Percentiles rank a stretch among this genome's conserved stretches.
These are phyloP conservation scores for Nannoperca obscura DNA, from an alignment of 2,797 vertebrate genomes.

Conservation along the genomic window DNA sequence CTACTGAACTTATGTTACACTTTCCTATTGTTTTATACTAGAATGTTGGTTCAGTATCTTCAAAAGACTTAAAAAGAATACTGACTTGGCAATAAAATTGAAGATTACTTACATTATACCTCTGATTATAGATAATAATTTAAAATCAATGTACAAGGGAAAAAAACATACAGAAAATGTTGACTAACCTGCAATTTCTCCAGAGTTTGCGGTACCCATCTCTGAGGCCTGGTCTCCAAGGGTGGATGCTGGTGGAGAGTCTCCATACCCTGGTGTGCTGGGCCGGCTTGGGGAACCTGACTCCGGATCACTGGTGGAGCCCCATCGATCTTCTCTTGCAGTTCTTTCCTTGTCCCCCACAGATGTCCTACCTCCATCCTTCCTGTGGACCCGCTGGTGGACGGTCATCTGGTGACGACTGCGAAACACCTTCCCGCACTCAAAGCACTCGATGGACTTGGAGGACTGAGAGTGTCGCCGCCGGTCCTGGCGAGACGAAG, in stretches of 20 bases:
- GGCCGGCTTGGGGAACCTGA: slow-evolving; percentile 89
- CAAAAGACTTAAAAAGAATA: neutral
- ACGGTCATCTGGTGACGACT: slow-evolving; percentile 96
- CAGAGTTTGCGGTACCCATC: slow-evolving; percentile 87
- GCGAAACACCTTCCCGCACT: slow-evolving; percentile 96
- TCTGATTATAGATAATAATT: neutral
- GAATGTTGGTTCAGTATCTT: slow-evolving; percentile 7
- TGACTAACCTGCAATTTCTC: slow-evolving; percentile 76
- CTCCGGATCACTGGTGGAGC: slow-evolving; percentile 92
- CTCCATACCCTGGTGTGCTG: slow-evolving; percentile 90
- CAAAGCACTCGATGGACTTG: slow-evolving; percentile 93
- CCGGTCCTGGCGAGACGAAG: slow-evolving; percentile 86
- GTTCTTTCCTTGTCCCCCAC: slow-evolving; percentile 83
- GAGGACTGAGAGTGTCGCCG: slow-evolving; percentile 81
- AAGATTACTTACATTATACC: neutral
- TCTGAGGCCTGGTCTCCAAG: slow-evolving; percentile 81
- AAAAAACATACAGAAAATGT: neutral
- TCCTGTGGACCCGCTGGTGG: slow-evolving; percentile 93
- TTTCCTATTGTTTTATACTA: neutral
- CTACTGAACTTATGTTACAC: neutral
- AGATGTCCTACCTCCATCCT: slow-evolving; percentile 73
- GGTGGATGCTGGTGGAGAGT: slow-evolving; percentile 86
- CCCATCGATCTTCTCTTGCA: slow-evolving; percentile 82
- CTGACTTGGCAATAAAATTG: neutral
- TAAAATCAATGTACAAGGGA: neutral